Conservation (phyloP, 2,888 invertebrate genomes). For the Julus scandinavius region DNA sequence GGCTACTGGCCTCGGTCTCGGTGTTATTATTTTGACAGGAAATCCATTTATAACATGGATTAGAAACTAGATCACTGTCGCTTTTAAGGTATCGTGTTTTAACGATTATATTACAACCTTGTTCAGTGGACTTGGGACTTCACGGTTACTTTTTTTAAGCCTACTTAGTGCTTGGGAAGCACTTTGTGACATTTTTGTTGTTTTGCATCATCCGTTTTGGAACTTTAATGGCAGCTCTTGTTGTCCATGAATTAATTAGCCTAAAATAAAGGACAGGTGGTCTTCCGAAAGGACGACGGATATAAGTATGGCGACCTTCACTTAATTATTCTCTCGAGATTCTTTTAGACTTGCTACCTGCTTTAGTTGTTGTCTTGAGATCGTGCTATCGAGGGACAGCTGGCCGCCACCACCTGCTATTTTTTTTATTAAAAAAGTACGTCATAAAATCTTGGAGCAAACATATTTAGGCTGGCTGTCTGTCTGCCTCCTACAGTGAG, state of each 20-base stretch:
- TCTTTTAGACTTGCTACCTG: background rate
- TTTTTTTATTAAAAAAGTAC: background rate
- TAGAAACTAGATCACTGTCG: background rate
- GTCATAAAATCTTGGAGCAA: background rate
- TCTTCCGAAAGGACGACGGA: background rate
- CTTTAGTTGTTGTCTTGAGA: background rate
- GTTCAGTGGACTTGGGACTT: background rate
- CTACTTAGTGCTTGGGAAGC: background rate
- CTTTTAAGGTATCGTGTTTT: background rate
- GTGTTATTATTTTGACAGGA: background rate
- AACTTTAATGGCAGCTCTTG: background rate
- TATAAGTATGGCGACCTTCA: conserved; percentile 25
- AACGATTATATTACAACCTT: background rate
- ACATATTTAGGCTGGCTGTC: background rate
- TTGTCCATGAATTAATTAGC: conserved; percentile 5
- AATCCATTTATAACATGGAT: background rate
- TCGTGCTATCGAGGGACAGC: background rate
- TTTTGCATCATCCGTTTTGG: background rate
- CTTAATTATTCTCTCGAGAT: conserved; percentile 1
- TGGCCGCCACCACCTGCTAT: background rate
- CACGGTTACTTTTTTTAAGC: background rate
- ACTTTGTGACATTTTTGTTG: background rate
- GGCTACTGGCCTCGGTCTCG: background rate
- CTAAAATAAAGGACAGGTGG: conserved; percentile 30
- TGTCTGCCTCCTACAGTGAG: background rate